Base-by-base conservation (phyloP, 1,140 invertebrate genomes). In the Euwallacea fornicatus region DNA sequence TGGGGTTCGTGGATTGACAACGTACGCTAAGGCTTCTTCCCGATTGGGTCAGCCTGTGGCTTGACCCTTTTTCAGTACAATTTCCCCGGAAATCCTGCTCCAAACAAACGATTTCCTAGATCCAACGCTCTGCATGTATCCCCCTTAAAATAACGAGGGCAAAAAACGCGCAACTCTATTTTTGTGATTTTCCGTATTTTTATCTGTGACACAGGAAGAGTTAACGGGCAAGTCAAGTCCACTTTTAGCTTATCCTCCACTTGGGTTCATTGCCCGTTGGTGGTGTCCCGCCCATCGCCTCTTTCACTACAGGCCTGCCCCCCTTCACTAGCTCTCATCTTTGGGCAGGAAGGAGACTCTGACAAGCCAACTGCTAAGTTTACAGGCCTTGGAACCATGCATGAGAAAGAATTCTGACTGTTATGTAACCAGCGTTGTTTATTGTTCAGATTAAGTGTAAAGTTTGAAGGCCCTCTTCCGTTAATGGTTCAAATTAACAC, bases 121-220 rank as follows among this genome's bases (percentile, higher is more conserved):
- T 50, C 46, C 46, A 50, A 13, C 46, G 4, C 21, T 33, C 21
- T 33, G 1, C 21, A 33, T 33, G 4, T 2, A 33, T 33, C 21
- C 21, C 21, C 21, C 21, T 33, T 33, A 33, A 33, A 33, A 33
- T 33, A 33, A 63, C n/a, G 46, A 55, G 63, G 50, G 10, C 11
- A 65, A 67, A 67, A 67, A 67, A 58, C 7, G 11, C 16, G 15
- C 42, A 42, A 46, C 60, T 53, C 56, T 76, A 75, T 76, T 76
- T 74, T 72, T 68, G 73, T 73, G 69, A 70, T 75, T 70, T 74
- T 69, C 64, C 71, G 72, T 76, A 76, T 75, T 76, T 74, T 76
- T 76, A 75, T 75, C 75, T 75, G 75, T 67, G 75, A 74, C 76
- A 77, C 71, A 73, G 76, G 76, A 77, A 77, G 76, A 76, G 74